A percentile compares a stretch with the other conserved stretches of the same genome.
These are phyloP conservation scores for Thunnus maccoyii DNA, from an alignment of 2,113 vertebrate species.

Conservation along the genomic window DNA sequence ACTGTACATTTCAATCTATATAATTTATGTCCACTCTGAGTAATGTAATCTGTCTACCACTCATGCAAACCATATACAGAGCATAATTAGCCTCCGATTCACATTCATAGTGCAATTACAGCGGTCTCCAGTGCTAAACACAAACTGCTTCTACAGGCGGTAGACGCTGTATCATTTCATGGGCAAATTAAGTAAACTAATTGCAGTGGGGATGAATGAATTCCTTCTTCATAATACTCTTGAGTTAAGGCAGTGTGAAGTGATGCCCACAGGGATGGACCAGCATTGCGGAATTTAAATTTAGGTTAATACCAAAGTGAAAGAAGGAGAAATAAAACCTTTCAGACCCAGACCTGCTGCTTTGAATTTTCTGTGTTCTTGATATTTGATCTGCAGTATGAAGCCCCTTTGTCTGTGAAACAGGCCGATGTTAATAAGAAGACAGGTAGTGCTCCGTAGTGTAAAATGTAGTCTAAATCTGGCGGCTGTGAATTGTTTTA, in stretches of 20 bases:
- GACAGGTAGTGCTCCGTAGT: not conserved
- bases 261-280: not conserved
- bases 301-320: constrained; percentile 8
- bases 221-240: constrained; percentile 12
- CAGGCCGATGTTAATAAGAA: not conserved
- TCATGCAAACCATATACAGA: not conserved
- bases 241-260: constrained; percentile 10
- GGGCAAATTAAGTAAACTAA: constrained; percentile 32
- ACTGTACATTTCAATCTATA: no score
- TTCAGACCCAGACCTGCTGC: not conserved
- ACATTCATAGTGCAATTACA: not conserved
- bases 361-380: not conserved
- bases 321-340: not conserved
- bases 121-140: not conserved
- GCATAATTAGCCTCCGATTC: constrained; percentile 2
- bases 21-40: not conserved
- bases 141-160: not conserved
- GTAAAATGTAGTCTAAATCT: no score
- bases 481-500: no score
- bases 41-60: not conserved
- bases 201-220: constrained; percentile 14
- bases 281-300: constrained; percentile 18
- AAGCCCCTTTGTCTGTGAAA: not conserved
- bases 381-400: not conserved
- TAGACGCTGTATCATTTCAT: not conserved